Percentiles rank a stretch among this genome's conserved stretches.
phyloP scores from a whole-genome alignment of 2,113 vertebrate species.

The Chinchilla lanigera region DNA sequence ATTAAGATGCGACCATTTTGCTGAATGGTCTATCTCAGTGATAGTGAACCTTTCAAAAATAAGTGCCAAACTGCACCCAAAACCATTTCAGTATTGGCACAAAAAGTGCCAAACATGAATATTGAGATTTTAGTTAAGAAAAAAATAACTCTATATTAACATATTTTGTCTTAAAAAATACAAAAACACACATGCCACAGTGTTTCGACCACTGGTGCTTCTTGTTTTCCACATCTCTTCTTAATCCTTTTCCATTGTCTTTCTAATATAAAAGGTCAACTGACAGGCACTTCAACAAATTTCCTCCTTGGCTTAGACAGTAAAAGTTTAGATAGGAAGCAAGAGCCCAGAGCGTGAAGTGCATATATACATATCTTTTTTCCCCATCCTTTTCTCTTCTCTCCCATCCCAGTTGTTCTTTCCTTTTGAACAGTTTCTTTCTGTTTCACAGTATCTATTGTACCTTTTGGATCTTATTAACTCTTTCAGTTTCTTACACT shows the following conservation, averaged over 20 bases:
- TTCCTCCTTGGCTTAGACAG: neutral
- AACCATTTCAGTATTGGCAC: neutral
- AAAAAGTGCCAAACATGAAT: neutral
- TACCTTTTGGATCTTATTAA: too few species aligned
- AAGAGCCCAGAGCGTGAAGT: neutral
- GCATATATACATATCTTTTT: too few species aligned
- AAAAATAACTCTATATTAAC: neutral
- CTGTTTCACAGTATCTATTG: too few species aligned
- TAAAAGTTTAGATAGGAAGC: neutral
- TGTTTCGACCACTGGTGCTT: neutral
- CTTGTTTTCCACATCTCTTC: neutral
- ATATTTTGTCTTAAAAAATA: neutral
- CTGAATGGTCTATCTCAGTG: neutral
- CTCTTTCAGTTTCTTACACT: too few species aligned
- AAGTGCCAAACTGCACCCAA: neutral
- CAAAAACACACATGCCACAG: neutral
- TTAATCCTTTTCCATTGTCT: neutral
- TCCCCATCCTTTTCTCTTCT: too few species aligned
- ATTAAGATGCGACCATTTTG: neutral
- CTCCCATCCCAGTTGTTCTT: too few species aligned
- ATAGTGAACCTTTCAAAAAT: neutral
- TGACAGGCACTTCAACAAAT: neutral
- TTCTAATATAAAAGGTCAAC: neutral
- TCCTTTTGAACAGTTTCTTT: too few species aligned
- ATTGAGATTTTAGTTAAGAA: neutral